Base-by-base conservation (phyloP, 2,113 vertebrate genomes). In the Rhineura floridana region DNA sequence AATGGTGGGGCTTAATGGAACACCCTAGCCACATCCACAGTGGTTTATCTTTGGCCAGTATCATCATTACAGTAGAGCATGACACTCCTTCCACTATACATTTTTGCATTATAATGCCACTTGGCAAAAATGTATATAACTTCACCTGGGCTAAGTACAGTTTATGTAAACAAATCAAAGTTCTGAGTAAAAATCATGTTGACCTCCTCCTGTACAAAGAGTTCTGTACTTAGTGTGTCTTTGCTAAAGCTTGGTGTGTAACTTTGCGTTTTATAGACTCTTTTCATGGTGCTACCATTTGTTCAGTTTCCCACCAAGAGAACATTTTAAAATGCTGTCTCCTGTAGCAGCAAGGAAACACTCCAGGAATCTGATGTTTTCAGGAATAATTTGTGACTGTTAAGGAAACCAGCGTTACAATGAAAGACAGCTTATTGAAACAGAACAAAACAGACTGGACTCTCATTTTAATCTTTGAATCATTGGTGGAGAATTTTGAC, bases 351-450 rank as follows among this genome's bases (percentile, higher is more conserved):
- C 89, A 85, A 59, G 81, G 81, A 96, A 96, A 88, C 36, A 77
- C 85, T 89, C 80, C 30, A 94, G 88, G 91, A 96, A 96, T 95
- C 81, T 75, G 84, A 84, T 90, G 84, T 78, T 91, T 94, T 94
- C 85, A 91, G 87, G 86, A 95, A 93, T 94, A 91, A 95, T 94
- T 89, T 92, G 84, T 91, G 86, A 59, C 91, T 89, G 78, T 93
- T 95, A 90, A 2, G 50, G 84, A 95, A 94, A 89, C 4, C 10
- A 77, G 85, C 36, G 81, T 83, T 90, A 87, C 46, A 85, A 50
- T 92, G 82, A 87, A 94, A 94, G 80, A 84, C 28, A 86, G 5
- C 90, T 92, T 94, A 95, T 94, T 46, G 87, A 87, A 91, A 86
- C 65, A 65, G 5, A 93, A 91, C 85, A 91, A 90, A 93, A 92